Evolutionary conservation across 1,140 invertebrate species (phyloP), one percentile per base, ranked within the genome.

Genomic region (Phymorhynchus buccinoides): DNA sequence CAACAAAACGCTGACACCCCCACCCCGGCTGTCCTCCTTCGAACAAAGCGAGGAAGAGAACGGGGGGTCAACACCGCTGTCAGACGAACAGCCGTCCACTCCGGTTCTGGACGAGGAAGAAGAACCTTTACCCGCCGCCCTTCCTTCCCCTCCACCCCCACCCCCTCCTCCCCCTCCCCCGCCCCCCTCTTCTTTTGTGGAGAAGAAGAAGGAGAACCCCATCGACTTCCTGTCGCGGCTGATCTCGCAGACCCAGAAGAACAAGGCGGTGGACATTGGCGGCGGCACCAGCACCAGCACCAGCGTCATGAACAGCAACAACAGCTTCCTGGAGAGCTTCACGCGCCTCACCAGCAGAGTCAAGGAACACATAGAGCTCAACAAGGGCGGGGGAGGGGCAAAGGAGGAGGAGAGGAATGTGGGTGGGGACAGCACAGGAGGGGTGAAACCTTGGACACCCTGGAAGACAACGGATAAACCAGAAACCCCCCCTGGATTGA

Each of bases 201-300:
- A 77, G n/a, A 82, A 73, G 83, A 83, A 87, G 71, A 86, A 87
- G 68, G 85, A 88, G 39, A 91, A 92, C 84, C 90, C 91, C 7
- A 91, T 92, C 37, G 91, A 92, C 82, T 92, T 92, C 86, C 86
- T 92, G 14, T 91, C 91, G n/a, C 88, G 90, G 84, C 88, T 92
- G 16, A 89, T 92, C 52, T 88, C 88, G 68, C 89, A 92, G 86
- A 89, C 90, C 22, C 86, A 90, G 52, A 90, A 91, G 84, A 86
- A 80, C 35, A 80, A 87, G 14, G 83, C 85, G 22, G 62, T 82
- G 12, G n/a, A n/a, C n/a, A n/a, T n/a, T n/a, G n/a, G n/a, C n/a
- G n/a, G n/a, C n/a, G n/a, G n/a, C n/a, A n/a, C n/a, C n/a, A n/a
- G n/a, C n/a, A n/a, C n/a, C n/a, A n/a, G n/a, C n/a, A n/a, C n/a